A percentile compares a stretch with the other conserved stretches of the same genome.
Conservation (phyloP, 2,888 invertebrate species). For the Caenorhabditis panamensis region DNA sequence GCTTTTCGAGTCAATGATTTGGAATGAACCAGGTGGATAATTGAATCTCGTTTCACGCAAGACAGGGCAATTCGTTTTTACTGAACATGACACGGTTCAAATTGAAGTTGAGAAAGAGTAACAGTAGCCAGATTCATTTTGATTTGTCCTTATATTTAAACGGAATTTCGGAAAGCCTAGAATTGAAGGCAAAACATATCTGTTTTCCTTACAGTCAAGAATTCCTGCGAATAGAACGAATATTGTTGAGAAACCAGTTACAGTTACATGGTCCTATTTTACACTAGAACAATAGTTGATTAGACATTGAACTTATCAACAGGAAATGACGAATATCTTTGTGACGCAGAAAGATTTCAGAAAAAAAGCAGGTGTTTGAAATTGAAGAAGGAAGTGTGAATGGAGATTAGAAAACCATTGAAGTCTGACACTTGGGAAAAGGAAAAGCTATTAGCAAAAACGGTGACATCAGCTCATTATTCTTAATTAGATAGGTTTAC, state of each 20-base stretch:
- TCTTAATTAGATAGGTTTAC: conserved; percentile 24
- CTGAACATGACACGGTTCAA: background rate
- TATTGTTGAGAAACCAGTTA: conserved; percentile 10
- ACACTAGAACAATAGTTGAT: conserved; percentile 6
- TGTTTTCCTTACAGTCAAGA: background rate
- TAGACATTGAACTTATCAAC: conserved; percentile 1
- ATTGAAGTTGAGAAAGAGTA: background rate
- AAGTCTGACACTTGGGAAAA: conserved; percentile 6
- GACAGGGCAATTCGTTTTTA: conserved; percentile 21
- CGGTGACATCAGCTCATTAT: conserved; percentile 42
- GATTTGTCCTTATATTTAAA: no score
- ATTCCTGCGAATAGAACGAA: background rate
- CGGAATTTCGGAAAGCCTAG: no score
- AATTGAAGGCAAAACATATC: background rate
- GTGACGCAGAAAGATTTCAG: background rate
- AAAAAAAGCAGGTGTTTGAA: background rate
- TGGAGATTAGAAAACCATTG: background rate
- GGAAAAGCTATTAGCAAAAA: conserved; percentile 22
- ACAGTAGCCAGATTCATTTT: conserved; percentile 3
- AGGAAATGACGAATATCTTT: background rate
- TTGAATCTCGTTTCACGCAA: conserved; percentile 28
- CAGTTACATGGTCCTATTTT: background rate
- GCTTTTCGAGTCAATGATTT: conserved; percentile 16
- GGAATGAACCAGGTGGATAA: conserved; percentile 14
- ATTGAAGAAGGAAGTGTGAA: background rate